These are phyloP conservation scores for Artemia franciscana DNA, from an alignment of 1,140 invertebrate genomes.

Conservation along the genomic window DNA sequence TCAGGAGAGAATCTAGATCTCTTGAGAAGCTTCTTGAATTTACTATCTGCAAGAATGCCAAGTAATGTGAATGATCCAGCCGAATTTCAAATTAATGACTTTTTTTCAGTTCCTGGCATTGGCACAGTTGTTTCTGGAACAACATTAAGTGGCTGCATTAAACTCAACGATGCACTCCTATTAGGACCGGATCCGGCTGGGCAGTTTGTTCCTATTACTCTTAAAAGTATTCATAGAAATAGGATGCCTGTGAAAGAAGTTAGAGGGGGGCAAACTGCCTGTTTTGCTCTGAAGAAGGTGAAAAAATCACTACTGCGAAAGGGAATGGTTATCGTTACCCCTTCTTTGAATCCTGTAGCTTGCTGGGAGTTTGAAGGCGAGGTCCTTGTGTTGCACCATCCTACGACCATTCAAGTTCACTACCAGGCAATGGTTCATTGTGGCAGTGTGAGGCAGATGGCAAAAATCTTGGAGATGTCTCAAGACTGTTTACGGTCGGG, in stretches of 20 bases:
- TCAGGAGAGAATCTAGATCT: slow-evolving; percentile 81
- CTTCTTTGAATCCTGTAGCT: slow-evolving; percentile 72
- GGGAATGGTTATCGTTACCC: slow-evolving; percentile 96
- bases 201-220: slow-evolving; percentile 68
- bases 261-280: slow-evolving; percentile 88
- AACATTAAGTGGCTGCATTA: slow-evolving; percentile 69
- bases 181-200: slow-evolving; percentile 85
- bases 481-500: slow-evolving; percentile 86
- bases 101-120: slow-evolving; percentile 91
- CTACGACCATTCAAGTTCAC: slow-evolving; percentile 86
- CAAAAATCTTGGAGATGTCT: slow-evolving; percentile 86
- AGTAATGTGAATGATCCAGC: slow-evolving; percentile 67
- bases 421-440: slow-evolving; percentile 99
- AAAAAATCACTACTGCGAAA: slow-evolving; percentile 88
- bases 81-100: slow-evolving; percentile 98
- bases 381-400: slow-evolving; percentile 93
- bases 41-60: slow-evolving; percentile 69
- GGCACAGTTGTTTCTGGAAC: slow-evolving; percentile 96
- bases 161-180: slow-evolving; percentile 71
- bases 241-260: slow-evolving; percentile 91
- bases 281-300: slow-evolving; percentile 94
- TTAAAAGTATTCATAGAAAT: slow-evolving; percentile 94
- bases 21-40: slow-evolving; percentile 90
- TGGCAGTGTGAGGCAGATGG: slow-evolving; percentile 91
- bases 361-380: slow-evolving; percentile 99